Conservation (phyloP, 2,797 vertebrate genomes). For the Halcyon leucocephala region DNA sequence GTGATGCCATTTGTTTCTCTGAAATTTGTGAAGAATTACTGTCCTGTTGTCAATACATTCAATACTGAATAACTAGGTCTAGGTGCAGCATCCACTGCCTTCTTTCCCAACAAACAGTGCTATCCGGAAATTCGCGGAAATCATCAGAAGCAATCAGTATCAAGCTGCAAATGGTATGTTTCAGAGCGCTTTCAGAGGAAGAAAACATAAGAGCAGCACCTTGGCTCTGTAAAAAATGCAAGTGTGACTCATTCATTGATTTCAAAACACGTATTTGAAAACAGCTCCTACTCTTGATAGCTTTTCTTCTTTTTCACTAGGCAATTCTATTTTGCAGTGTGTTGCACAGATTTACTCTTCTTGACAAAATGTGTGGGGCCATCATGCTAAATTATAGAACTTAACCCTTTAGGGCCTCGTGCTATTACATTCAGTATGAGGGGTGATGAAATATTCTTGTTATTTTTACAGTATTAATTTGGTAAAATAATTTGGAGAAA, state of each 20-base stretch:
- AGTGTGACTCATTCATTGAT: not conserved
- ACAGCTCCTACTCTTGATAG: not conserved
- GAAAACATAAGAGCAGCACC: not conserved
- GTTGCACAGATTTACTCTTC: not conserved
- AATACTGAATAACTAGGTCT: not conserved
- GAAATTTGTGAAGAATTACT: not conserved
- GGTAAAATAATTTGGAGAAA: not conserved
- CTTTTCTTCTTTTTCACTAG: not conserved
- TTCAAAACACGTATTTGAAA: not conserved
- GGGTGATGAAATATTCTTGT: not conserved
- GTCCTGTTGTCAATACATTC: not conserved
- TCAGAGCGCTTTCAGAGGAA: slow-evolving; percentile 1
- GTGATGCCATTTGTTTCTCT: not conserved
- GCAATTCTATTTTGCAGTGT: not conserved
- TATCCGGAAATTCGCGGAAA: not conserved
- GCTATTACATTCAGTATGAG: not conserved
- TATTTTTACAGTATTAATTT: not conserved
- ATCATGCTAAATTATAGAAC: not conserved
- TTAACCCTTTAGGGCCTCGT: not conserved
- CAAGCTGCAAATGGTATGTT: not conserved
- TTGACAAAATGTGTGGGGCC: not conserved
- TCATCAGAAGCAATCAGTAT: not conserved
- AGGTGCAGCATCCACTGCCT: not conserved
- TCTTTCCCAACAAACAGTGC: not conserved
- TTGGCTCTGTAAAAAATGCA: not conserved